Evolutionary conservation across 2,797 vertebrate genomes (phyloP), one percentile per base, ranked within the genome.

Genomic region (Atherinosoma microstoma): DNA sequence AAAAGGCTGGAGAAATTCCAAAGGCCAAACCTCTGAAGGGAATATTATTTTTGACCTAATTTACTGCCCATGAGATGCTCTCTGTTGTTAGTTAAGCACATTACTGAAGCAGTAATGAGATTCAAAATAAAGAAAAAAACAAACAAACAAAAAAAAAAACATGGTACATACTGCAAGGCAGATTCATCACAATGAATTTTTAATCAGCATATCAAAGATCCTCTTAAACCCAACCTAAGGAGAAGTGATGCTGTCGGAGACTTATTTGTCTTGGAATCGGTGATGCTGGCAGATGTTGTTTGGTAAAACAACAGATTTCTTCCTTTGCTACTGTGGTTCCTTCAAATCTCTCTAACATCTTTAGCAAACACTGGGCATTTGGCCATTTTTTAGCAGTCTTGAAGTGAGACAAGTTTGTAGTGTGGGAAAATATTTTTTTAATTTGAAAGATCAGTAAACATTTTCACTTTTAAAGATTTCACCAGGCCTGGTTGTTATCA

Each of bases 111-210:
- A 67, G 69, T 87, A 89, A 91, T 89, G 87, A 92, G 87, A 91
- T 90, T 84, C 80, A 87, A 73, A 85, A 86, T 72, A 72, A 73
- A 83, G 20, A n/a, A 47, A 3, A 47, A 45, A 45, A 87, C 3
- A 32, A 32, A 32, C 30, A 3, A 32, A 32, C 3, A 32, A 32
- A n/a, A 47, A 9, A 47, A 47, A 47, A 87, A 89, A 90, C 80
- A 85, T 80, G 79, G 77, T 83, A 70, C 84, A 84, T 81, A 90
- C 89, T 92, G 70, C 40, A 40, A 93, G 89, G 88, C 91, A 93
- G 87, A 93, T 92, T 90, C 90, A 91, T 93, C 87, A 93, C 78
- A 84, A 93, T 93, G 72, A 82, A 94, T 93, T 89, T 94, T 94
- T 94, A 92, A 95, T 93, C 75, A 76, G 84, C 88, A 92, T 93